phyloP scores from a whole-genome alignment of 2,797 vertebrate species.

The Decapterus maruadsi region DNA sequence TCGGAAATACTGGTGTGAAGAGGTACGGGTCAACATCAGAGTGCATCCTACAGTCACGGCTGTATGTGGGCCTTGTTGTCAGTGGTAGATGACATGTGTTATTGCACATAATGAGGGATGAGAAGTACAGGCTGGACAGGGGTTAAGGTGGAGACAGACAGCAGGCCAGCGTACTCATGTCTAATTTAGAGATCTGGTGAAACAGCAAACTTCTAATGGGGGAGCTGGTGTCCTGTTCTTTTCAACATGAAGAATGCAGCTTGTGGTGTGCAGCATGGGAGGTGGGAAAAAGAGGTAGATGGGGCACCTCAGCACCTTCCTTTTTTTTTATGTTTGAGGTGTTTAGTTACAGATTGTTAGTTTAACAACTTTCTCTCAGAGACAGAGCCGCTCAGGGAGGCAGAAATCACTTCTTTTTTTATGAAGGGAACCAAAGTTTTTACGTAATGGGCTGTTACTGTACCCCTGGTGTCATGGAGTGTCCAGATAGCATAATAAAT shows the following conservation, averaged over 20 bases:
- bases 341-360: slow-evolving; percentile 42
- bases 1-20: slow-evolving; percentile 30
- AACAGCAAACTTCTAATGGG: slow-evolving; percentile 16
- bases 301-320: slow-evolving; percentile 10
- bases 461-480: not conserved
- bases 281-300: slow-evolving; percentile 38
- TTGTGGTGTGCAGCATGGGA: slow-evolving; percentile 29
- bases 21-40: slow-evolving; percentile 41
- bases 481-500: too few species aligned
- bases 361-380: slow-evolving; percentile 30
- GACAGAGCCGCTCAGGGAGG: not conserved
- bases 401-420: not conserved
- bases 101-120: slow-evolving; percentile 27
- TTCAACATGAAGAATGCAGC: slow-evolving; percentile 19
- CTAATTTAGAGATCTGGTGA: slow-evolving; percentile 28
- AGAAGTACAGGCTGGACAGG: slow-evolving; percentile 19
- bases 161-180: slow-evolving; percentile 14
- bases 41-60: slow-evolving; percentile 21
- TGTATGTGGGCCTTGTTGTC: slow-evolving; percentile 12
- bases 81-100: slow-evolving; percentile 39
- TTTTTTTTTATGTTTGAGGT: slow-evolving; percentile 4
- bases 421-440: not conserved
- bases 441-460: not conserved
- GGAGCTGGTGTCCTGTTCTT: slow-evolving; percentile 11
- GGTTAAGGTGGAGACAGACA: slow-evolving; percentile 37